Conservation (phyloP, 2,113 vertebrate genomes). For the Uropsilus gracilis region DNA sequence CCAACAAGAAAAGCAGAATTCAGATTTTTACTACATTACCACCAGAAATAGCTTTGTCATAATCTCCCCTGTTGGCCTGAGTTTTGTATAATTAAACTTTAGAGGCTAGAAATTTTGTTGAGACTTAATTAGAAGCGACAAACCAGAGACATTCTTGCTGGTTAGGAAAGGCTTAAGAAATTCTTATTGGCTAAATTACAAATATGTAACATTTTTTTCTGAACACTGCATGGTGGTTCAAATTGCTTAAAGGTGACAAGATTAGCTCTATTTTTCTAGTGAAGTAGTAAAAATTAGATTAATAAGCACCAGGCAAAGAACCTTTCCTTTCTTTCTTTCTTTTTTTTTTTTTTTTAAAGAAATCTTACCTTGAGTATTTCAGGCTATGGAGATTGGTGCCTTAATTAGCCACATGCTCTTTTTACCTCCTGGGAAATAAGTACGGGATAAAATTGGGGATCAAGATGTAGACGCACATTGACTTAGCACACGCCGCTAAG, state of each 20-base stretch:
- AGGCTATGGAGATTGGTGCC: slow-evolving; percentile 88
- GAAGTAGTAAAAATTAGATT: slow-evolving; percentile 90
- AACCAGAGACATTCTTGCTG: slow-evolving; percentile 90
- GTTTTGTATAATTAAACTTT: slow-evolving; percentile 75
- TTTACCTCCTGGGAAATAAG: slow-evolving; percentile 95
- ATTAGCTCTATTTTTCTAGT: slow-evolving; percentile 86
- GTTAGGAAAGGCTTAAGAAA: slow-evolving; percentile 93
- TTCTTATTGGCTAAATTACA: slow-evolving; percentile 94
- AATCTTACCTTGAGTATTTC: slow-evolving; percentile 92
- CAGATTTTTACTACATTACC: slow-evolving; percentile 25
- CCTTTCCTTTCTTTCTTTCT: slow-evolving; percentile 71
- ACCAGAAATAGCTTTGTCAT: slow-evolving; percentile 37
- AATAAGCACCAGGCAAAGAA: slow-evolving; percentile 94
- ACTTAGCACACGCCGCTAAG: slow-evolving; percentile 94
- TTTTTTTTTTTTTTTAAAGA: slow-evolving; percentile 75
- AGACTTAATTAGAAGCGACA: slow-evolving; percentile 90
- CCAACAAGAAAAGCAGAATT: slow-evolving; percentile 44
- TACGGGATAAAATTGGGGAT: slow-evolving; percentile 93
- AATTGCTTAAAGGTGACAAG: slow-evolving; percentile 91
- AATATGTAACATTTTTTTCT: slow-evolving; percentile 91
- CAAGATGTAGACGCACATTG: slow-evolving; percentile 89
- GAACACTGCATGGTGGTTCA: slow-evolving; percentile 90
- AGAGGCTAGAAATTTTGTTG: slow-evolving; percentile 85
- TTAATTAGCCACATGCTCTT: slow-evolving; percentile 94
- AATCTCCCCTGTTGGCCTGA: slow-evolving; percentile 62